Base-by-base conservation (phyloP, 2,113 vertebrate species). In the Ursus arctos region DNA sequence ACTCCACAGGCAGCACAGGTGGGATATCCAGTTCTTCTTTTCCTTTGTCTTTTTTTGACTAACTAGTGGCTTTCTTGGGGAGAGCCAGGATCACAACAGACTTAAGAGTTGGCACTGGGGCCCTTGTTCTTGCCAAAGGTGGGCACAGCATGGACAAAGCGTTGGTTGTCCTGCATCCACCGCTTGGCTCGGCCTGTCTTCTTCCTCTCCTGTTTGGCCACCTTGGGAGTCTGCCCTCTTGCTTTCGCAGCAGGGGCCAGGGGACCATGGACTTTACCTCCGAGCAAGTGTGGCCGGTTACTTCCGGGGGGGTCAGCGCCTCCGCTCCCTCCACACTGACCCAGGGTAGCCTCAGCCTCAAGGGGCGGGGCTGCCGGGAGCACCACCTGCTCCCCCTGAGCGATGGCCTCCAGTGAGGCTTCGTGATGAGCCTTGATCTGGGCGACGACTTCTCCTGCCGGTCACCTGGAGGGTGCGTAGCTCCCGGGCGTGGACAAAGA, bases 361-460 rank as follows among this genome's bases (percentile, higher is more conserved):
- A 69, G 67, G 67, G 33, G 8, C 8, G 0, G 18, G 33, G 33
- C 67, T 69, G 33, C 67, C 33, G 0, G 33, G n/a, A n/a, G 18
- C 33, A 69, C 18, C 33, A 36, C 33, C 18, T 18, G 67, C 19
- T 69, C 33, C 19, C 33, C 33, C 18, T 16, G 67, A n/a, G 18
- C 16, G 1, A 69, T 36, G 67, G n/a, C 9, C 31, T 67, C 15
- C 26, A 63, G 61, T 5, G 12, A 63, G 28, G 28, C 26, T 63
- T 4, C 14, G 2, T 67, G 63, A 28, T 67, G 63, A 28, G 63
- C 63, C 63, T 69, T n/a, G 7, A 69, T 69, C 67, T 8, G 67
- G 67, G 2, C 3, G 7, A 31, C 0, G 7, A 31, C 2, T 15
- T n/a, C 33, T 36, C 33, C 67, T 36, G 67, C 18, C 0, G 4